Conservation (phyloP, 1,140 invertebrate species). For the Asobara japonica region DNA sequence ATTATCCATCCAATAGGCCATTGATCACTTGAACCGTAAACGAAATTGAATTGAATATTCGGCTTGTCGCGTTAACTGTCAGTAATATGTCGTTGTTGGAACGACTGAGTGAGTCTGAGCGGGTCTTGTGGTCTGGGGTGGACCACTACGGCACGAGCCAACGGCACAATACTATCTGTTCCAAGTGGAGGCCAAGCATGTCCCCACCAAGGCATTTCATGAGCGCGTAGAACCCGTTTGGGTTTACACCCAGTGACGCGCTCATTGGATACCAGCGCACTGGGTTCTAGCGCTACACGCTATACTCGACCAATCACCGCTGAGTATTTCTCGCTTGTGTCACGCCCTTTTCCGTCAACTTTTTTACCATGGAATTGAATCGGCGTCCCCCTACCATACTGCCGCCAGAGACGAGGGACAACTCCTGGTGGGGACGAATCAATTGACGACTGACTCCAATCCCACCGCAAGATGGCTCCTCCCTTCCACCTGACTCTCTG, state of each 20-base stretch:
- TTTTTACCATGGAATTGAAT: constrained; percentile 44
- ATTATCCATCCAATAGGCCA: not conserved
- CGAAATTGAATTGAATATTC: not conserved
- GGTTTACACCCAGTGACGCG: constrained; percentile 50
- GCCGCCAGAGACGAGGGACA: constrained; percentile 22
- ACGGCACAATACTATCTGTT: constrained; percentile 66
- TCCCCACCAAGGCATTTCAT: constrained; percentile 29
- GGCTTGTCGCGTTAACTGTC: constrained; percentile 7
- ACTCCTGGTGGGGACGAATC: constrained; percentile 58
- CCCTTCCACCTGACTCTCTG: constrained; percentile 45
- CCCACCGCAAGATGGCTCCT: constrained; percentile 67
- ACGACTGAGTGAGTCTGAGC: not conserved
- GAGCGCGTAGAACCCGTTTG: constrained; percentile 53
- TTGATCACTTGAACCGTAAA: not conserved
- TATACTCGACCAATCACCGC: constrained; percentile 26
- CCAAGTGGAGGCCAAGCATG: constrained; percentile 41
- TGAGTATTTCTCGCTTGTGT: constrained; percentile 31
- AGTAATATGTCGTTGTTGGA: not conserved
- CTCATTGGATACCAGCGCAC: constrained; percentile 41
- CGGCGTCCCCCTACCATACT: constrained; percentile 44
- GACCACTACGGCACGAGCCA: constrained; percentile 63
- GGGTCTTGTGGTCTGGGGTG: constrained; percentile 48
- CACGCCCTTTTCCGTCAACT: constrained; percentile 36
- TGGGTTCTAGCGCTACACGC: constrained; percentile 40
- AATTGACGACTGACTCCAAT: constrained; percentile 63